These are phyloP conservation scores for Stratiomys singularior DNA, from an alignment of 2,888 invertebrate genomes.

Conservation along the genomic window DNA sequence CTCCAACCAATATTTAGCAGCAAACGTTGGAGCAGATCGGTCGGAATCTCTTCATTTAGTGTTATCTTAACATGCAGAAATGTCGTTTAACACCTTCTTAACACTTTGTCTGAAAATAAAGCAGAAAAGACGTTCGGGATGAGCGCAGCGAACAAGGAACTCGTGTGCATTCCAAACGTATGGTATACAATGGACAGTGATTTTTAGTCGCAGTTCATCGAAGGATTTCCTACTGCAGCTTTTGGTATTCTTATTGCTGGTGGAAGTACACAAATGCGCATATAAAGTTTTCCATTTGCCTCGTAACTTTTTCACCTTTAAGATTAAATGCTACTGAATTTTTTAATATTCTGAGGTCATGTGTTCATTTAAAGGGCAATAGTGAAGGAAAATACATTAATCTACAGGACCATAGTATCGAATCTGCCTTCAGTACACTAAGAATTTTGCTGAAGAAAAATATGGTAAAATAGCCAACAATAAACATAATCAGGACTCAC, in stretches of 20 bases:
- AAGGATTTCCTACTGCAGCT: neutral
- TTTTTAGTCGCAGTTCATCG: slow-evolving; percentile 14
- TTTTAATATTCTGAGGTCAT: too few species aligned
- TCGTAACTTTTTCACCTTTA: neutral
- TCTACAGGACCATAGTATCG: too few species aligned
- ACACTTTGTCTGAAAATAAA: neutral
- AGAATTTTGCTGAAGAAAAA: too few species aligned
- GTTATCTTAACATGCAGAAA: slow-evolving; percentile 26
- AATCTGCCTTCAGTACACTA: too few species aligned
- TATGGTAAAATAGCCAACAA: too few species aligned
- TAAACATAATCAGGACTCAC: too few species aligned
- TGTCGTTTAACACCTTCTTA: slow-evolving; percentile 8
- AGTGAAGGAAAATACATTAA: too few species aligned
- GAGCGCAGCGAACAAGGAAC: slow-evolving; percentile 18
- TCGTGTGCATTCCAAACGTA: slow-evolving; percentile 40
- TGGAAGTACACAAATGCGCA: neutral
- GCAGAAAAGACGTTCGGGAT: neutral
- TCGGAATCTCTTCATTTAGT: slow-evolving; percentile 36
- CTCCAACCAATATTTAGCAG: neutral
- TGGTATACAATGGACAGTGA: slow-evolving; percentile 11
- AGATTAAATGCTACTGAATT: too few species aligned
- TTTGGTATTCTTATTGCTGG: neutral
- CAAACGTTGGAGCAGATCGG: neutral
- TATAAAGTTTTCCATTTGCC: neutral
- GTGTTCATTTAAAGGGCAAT: too few species aligned